Conservation (phyloP, 1,140 invertebrate genomes). For the Mactra quadrangularis region DNA sequence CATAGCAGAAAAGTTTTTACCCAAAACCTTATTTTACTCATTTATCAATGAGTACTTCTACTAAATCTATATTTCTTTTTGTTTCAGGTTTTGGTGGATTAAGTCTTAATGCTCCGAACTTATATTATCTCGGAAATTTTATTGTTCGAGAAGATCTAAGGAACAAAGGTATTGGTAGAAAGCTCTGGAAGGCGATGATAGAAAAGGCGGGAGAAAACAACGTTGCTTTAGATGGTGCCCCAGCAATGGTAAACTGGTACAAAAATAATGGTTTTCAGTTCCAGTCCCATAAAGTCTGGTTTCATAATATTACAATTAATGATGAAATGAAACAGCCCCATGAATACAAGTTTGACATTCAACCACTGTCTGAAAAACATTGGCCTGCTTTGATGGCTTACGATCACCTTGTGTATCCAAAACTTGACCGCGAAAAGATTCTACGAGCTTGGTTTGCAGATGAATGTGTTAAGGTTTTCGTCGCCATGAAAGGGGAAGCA, state of each 20-base stretch:
- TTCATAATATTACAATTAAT: conserved; percentile 1
- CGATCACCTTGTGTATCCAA: conserved; percentile 28
- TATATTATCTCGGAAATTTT: conserved; percentile 40
- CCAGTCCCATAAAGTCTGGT: background rate
- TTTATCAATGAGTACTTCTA: no score
- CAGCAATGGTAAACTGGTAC: conserved; percentile 32
- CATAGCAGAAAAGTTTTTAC: no score
- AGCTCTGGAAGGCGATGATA: conserved; percentile 23
- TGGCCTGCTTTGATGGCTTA: conserved; percentile 30
- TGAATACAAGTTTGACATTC: background rate
- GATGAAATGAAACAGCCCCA: conserved; percentile 18
- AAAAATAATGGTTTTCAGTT: conserved; percentile 10
- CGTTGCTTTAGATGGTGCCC: conserved; percentile 14
- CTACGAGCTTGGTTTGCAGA: conserved; percentile 32
- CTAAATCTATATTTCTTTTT: no score
- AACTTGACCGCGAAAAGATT: conserved; percentile 10
- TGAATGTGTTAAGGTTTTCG: background rate
- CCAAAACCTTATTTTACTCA: no score
- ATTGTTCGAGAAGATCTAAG: conserved; percentile 42
- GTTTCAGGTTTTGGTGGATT: conserved; percentile 24
- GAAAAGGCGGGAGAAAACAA: conserved; percentile 13
- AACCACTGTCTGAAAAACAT: background rate
- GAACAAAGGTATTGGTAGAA: conserved; percentile 15
- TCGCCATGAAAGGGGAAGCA: conserved; percentile 2
- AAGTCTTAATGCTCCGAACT: background rate